Percentiles rank a stretch among this genome's conserved stretches.
phyloP scores from a whole-genome alignment of 2,113 vertebrate species.

The Oryzias woworae region DNA sequence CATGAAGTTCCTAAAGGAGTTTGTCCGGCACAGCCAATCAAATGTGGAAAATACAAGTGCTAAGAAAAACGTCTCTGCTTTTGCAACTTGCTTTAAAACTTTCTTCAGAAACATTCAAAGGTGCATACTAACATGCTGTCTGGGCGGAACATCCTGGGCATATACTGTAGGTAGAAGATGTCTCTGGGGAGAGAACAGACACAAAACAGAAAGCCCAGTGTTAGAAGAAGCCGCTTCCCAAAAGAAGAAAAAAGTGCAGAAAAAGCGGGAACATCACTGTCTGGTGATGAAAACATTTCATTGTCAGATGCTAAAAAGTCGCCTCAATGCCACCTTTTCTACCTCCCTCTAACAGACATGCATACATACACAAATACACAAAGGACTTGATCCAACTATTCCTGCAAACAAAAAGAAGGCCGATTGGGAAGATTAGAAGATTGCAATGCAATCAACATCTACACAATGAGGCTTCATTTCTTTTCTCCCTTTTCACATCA shows the following conservation, averaged over 20 bases:
- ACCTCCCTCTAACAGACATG: not conserved
- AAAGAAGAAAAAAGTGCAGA: conserved; percentile 8
- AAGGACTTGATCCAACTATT: conserved; percentile 60
- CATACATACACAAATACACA: conserved; percentile 40
- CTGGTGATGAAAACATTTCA: conserved; percentile 53
- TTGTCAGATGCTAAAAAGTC: conserved; percentile 65
- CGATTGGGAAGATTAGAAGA: conserved; percentile 76
- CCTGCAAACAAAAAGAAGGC: conserved; percentile 57
- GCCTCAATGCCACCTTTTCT: conserved; percentile 41
- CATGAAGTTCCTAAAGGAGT: no score
- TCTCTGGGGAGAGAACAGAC: conserved; percentile 12
- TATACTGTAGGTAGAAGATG: conserved; percentile 14
- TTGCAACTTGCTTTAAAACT: no score
- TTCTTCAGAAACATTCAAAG: not conserved
- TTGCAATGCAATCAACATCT: conserved; percentile 73
- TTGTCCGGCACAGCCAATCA: not conserved
- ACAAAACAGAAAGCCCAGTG: not conserved
- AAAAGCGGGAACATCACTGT: conserved; percentile 34
- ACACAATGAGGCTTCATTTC: conserved; percentile 63
- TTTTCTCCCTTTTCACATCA: conserved; percentile 65
- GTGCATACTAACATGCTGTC: conserved; percentile 50
- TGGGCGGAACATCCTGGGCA: conserved; percentile 30
- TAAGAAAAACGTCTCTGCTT: no score
- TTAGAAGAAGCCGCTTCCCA: conserved; percentile 12
- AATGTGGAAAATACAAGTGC: conserved; percentile 1